Evolutionary conservation across 2,888 invertebrate genomes (phyloP).

Genomic region (Tachystola acroxantha): DNA sequence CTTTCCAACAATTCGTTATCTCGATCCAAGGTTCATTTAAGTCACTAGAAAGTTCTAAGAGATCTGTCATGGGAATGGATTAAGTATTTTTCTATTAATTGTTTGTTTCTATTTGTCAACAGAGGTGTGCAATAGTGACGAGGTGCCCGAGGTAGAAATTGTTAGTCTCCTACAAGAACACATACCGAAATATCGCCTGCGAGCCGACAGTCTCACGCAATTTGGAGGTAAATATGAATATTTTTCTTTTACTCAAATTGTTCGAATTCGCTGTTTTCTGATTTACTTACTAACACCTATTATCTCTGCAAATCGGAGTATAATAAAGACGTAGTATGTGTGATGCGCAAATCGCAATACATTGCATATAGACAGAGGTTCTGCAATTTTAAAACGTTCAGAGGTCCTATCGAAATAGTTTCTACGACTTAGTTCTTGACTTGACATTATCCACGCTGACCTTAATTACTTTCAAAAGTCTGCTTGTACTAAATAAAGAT

Average conservation of each 20-base stretch:
- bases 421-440: too few relatives aligned
- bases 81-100: slow-evolving; percentile 2
- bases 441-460: too few relatives aligned
- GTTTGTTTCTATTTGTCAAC: slow-evolving; percentile 47
- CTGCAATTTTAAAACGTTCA: too few relatives aligned
- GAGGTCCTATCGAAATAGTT: too few relatives aligned
- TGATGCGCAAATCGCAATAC: too few relatives aligned
- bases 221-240: slow-evolving; percentile 89
- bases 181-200: slow-evolving; percentile 94
- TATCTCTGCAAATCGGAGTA: neutral
- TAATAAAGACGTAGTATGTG: too few relatives aligned
- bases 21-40: slow-evolving; percentile 28
- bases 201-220: slow-evolving; percentile 95
- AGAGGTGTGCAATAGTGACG: slow-evolving; percentile 96
- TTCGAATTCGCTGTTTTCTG: too few relatives aligned
- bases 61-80: slow-evolving; percentile 13
- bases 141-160: slow-evolving; percentile 97
- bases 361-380: too few relatives aligned
- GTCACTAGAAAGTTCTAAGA: slow-evolving; percentile 24
- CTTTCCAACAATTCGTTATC: slow-evolving; percentile 44
- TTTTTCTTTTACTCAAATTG: too few relatives aligned
- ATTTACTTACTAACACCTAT: too few relatives aligned
- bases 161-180: slow-evolving; percentile 96
- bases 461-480: too few relatives aligned
- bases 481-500: too few relatives aligned